Evolutionary conservation across 2,888 invertebrate species (phyloP), one percentile per base, ranked within the genome.

Genomic region (Horisme vitalbata): DNA sequence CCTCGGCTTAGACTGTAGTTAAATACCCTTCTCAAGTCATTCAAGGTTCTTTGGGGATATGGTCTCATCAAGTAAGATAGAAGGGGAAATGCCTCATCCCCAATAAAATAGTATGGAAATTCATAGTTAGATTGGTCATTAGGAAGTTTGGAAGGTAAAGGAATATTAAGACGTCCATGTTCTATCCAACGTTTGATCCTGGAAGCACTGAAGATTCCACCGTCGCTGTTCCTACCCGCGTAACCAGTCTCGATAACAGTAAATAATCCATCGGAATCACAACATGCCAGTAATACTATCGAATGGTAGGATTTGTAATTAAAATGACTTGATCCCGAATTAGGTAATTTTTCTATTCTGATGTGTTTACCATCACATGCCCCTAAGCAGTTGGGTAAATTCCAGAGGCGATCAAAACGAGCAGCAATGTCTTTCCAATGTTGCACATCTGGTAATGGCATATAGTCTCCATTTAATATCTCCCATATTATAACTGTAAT

Each of bases 221-320:
- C 38, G 11, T 38, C 38, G 13, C 38, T 38, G 13, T 38, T 38
- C 13, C 38, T 32, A n/a, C 52, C 52, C 4, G 41, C 50, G 23
- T 33, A 48, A 23, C 47, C 41, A 33, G 15, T 15, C 10, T 51
- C 51, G 11, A 51, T 51, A 9, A 33, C 0, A 9, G 46, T 46
- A 46, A 46, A 47, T 37, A 37, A 11, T 24, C 47, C 45, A 36
- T 52, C 52, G 10, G 52, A 9, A 52, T 47, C 45, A 47, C 47
- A 21, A 37, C 52, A 52, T 47, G 41, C 52, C 39, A 47, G 37
- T 9, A 32, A 31, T 4, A 32, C 26, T 1, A 31, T 12, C 9
- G 38, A 38, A 30, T 33, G 32, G 13, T 20, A 41, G 9, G 20
- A 30, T 21, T 38, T 38, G 30, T 32, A 33, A 11, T 33, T 33